Evolutionary conservation across 2,888 invertebrate genomes (phyloP).

Genomic region (Drosophila buzzatii): DNA sequence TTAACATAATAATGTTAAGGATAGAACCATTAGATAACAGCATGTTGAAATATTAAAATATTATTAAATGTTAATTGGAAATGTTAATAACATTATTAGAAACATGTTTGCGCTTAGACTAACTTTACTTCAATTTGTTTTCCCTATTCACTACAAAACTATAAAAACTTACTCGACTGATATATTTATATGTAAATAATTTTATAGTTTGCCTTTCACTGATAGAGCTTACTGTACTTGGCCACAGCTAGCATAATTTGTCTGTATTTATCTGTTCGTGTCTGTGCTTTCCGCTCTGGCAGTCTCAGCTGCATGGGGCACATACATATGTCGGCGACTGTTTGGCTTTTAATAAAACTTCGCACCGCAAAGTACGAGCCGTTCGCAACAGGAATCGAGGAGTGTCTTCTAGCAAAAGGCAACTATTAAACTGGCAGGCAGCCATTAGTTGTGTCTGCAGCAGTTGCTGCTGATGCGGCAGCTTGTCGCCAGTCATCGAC

Average conservation of each 20-base stretch:
- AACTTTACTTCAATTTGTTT: not conserved
- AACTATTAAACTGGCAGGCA: constrained; percentile 66
- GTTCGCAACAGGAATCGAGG: constrained; percentile 55
- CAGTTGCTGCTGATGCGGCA: constrained; percentile 52
- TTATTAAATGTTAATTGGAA: too few species aligned
- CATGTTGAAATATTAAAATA: not conserved
- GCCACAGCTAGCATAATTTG: constrained; percentile 51
- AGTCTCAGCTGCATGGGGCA: constrained; percentile 31
- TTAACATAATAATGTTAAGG: not conserved
- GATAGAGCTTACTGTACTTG: constrained; percentile 40
- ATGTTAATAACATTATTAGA: too few species aligned
- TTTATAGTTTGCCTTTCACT: too few species aligned
- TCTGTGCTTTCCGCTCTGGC: constrained; percentile 62
- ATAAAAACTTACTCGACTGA: not conserved
- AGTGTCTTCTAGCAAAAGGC: constrained; percentile 34
- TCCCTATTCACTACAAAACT: too few species aligned
- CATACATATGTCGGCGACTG: constrained; percentile 60
- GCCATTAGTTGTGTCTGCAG: constrained; percentile 72
- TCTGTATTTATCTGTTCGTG: constrained; percentile 68
- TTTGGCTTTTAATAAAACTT: constrained; percentile 77
- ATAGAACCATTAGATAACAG: not conserved
- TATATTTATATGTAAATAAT: not conserved
- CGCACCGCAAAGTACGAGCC: constrained; percentile 28
- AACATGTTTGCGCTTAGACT: not conserved
- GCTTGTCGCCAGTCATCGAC: constrained; percentile 70